These are phyloP conservation scores for Bambusicola thoracicus DNA, from an alignment of 2,113 vertebrate genomes.

Conservation along the genomic window DNA sequence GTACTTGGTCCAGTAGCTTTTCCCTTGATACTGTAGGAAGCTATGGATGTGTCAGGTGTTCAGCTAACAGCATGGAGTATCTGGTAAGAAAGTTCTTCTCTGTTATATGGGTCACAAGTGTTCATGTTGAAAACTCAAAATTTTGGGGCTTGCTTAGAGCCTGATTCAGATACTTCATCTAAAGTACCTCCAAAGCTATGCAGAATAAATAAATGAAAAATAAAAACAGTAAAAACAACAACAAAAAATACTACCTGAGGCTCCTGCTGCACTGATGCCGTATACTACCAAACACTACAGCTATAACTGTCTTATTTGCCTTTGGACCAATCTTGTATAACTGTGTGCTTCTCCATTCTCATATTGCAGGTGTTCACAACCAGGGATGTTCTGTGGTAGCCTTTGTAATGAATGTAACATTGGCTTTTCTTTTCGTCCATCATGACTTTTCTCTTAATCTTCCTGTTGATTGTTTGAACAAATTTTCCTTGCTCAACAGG, in stretches of 20 bases:
- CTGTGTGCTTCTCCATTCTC: background rate
- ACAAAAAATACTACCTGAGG: background rate
- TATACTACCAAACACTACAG: background rate
- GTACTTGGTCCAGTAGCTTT: slow-evolving; percentile 90
- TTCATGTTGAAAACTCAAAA: background rate
- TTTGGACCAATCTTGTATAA: background rate
- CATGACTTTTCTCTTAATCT: background rate
- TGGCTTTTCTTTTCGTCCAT: background rate
- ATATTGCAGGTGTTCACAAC: background rate
- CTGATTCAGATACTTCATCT: background rate
- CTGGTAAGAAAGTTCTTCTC: slow-evolving; percentile 79
- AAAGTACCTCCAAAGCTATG: background rate
- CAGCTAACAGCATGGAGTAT: slow-evolving; percentile 87
- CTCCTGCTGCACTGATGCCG: background rate
- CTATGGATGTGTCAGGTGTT: slow-evolving; percentile 93
- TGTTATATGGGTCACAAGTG: background rate
- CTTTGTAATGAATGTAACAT: background rate
- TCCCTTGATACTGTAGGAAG: slow-evolving; percentile 96
- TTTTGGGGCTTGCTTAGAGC: background rate
- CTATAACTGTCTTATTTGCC: background rate
- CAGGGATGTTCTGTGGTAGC: background rate
- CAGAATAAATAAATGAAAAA: background rate
- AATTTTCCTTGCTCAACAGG: slow-evolving; percentile 73
- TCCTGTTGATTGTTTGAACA: background rate
- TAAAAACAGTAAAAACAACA: no score